Evolutionary conservation across 2,888 invertebrate species (phyloP), one percentile per base, ranked within the genome.

Genomic region (Cosmia pyralina): DNA sequence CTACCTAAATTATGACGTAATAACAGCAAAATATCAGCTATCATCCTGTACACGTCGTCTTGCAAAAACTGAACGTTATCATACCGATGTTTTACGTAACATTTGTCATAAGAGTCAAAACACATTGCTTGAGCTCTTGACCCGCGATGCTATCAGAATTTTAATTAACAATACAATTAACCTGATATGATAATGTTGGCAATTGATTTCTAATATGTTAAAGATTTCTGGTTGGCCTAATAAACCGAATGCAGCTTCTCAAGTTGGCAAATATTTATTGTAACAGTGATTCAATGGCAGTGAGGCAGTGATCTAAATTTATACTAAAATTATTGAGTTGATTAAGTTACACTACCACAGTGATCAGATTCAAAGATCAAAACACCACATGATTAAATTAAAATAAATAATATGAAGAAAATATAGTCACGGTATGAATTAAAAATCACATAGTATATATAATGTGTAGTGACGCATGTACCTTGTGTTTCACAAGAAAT

Each of bases 91-190:
- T 68, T 73, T 80, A 80, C 80, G 74, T 80, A 80, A 79, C 60
- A 62, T 57, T 74, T 77, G 64, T 69, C 80, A 66, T 76, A 77
- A n/a, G n/a, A n/a, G n/a, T n/a, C n/a, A n/a, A n/a, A n/a, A 83
- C 64, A 76, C 41, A 64, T 75, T 64, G 19, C 52, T 72, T 81
- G 74, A 79, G 64, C 65, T 77, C 69, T 76, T 77, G 72, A 86
- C 79, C 75, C 48, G 46, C 50, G 64, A 57, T 69, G 69, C 48
- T 79, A 75, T 66, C 77, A 59, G 44, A 75, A 73, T 75, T 68
- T 69, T 72, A 79, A 85, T 75, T 62, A 67, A 70, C 63, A 63
- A 69, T 62, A 69, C 65, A 68, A 19, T 75, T 60, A 83, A 77
- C 84, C 69, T 72, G 69, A 75, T 81, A 71, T 77, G 57, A 64